phyloP scores from a whole-genome alignment of 1,140 invertebrate genomes.

The Drosophila tristis region DNA sequence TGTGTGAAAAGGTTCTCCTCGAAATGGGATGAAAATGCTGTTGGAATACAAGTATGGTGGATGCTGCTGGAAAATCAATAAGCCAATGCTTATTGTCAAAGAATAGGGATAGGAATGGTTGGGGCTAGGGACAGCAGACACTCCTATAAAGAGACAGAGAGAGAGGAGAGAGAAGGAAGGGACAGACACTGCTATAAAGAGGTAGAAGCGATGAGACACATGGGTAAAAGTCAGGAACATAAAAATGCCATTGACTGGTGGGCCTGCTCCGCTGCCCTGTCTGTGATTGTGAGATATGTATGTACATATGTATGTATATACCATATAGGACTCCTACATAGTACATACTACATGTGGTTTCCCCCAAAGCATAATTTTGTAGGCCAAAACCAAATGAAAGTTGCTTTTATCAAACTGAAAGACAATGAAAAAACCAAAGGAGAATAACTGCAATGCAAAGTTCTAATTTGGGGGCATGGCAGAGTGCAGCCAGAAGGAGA shows the following conservation, averaged over 20 bases:
- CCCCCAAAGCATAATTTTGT: background rate
- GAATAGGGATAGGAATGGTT: constrained; percentile 36
- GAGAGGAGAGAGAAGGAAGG: background rate
- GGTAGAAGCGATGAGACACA: constrained; percentile 20
- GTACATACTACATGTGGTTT: no score
- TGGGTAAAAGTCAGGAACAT: constrained; percentile 56
- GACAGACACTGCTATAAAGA: constrained; percentile 19
- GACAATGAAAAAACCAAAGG: no score
- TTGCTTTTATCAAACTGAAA: constrained; percentile 31
- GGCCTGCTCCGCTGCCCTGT: constrained; percentile 17
- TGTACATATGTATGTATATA: background rate
- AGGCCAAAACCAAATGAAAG: constrained; percentile 45
- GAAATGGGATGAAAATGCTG: constrained; percentile 40
- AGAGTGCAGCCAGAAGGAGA: constrained; percentile 25
- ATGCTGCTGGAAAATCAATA: constrained; percentile 62
- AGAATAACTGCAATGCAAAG: constrained; percentile 56
- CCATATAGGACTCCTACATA: background rate
- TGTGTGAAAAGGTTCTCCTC: constrained; percentile 48
- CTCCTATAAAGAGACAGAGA: background rate
- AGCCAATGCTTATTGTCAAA: constrained; percentile 60
- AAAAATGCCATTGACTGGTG: constrained; percentile 68
- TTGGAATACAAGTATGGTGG: constrained; percentile 4
- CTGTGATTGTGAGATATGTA: constrained; percentile 39
- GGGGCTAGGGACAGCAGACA: constrained; percentile 26
- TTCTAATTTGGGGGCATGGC: constrained; percentile 51